Conservation (phyloP, 2,888 invertebrate species). For the Hirtodrosophila cameraria region DNA sequence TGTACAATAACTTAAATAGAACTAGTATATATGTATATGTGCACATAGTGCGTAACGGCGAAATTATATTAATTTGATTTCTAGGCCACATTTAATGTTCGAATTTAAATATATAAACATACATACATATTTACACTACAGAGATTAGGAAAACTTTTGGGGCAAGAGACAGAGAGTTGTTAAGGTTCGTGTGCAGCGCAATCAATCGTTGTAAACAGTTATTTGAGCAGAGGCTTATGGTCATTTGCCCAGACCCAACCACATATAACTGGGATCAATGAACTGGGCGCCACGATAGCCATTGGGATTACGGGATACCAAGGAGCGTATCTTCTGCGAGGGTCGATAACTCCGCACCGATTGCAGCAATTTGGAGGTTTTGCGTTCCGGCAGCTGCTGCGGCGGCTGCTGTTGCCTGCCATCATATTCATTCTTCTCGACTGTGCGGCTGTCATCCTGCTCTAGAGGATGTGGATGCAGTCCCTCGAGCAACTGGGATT, state of each 20-base stretch:
- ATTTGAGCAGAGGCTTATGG: constrained; percentile 37
- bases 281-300: constrained; percentile 87
- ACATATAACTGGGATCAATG: constrained; percentile 88
- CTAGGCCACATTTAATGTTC: too few species aligned
- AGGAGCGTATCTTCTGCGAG: constrained; percentile 85
- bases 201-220: constrained; percentile 45
- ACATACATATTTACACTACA: constrained; percentile 30
- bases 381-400: constrained; percentile 39
- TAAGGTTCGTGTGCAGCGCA: constrained; percentile 16
- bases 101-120: background rate
- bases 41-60: too few species aligned
- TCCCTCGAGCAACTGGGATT: constrained; percentile 79
- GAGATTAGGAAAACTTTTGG: constrained; percentile 11
- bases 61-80: too few species aligned
- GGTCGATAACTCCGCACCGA: constrained; percentile 84
- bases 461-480: constrained; percentile 76
- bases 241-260: constrained; percentile 87
- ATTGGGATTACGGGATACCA: constrained; percentile 86
- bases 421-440: constrained; percentile 23
- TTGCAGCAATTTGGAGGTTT: constrained; percentile 83
- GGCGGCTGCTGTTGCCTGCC: too few species aligned
- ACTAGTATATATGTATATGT: too few species aligned
- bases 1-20: too few species aligned
- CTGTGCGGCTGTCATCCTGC: constrained; percentile 40
- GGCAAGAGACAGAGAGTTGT: constrained; percentile 1